Evolutionary conservation across 1,140 invertebrate species (phyloP).

Genomic region (Drosophila ironensis): DNA sequence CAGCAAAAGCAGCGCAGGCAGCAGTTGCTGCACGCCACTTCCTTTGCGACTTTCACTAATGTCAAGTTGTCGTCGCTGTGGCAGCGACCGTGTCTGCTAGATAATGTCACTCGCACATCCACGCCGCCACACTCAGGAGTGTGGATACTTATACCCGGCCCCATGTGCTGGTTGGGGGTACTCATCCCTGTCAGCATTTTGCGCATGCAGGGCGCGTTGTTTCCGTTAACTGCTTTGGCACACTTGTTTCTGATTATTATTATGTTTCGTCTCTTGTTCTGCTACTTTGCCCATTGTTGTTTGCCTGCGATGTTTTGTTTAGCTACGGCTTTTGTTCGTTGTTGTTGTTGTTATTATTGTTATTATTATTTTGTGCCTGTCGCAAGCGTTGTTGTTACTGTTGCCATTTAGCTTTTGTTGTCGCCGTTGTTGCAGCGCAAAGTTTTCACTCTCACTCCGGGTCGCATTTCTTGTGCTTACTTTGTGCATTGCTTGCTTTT

Average conservation of each 20-base stretch:
- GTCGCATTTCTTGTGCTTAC: slow-evolving; percentile 15
- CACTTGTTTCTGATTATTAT: slow-evolving; percentile 81
- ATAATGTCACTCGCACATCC: slow-evolving; percentile 61
- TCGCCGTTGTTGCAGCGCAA: slow-evolving; percentile 40
- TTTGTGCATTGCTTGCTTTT: slow-evolving; percentile 43
- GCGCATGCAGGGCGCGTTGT: slow-evolving; percentile 77
- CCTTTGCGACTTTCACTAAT: slow-evolving; percentile 78
- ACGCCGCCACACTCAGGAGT: slow-evolving; percentile 11
- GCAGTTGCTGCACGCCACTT: slow-evolving; percentile 70
- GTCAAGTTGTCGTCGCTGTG: slow-evolving; percentile 72
- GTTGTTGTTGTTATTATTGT: slow-evolving; percentile 49
- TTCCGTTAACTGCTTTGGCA: slow-evolving; percentile 80
- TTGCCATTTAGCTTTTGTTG: slow-evolving; percentile 34
- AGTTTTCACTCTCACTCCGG: slow-evolving; percentile 25
- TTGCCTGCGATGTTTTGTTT: slow-evolving; percentile 4
- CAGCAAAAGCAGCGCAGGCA: slow-evolving; percentile 19
- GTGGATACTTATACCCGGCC: not conserved
- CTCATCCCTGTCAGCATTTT: slow-evolving; percentile 65
- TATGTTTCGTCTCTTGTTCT: slow-evolving; percentile 72
- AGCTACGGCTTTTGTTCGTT: not conserved
- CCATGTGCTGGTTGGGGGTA: slow-evolving; percentile 9
- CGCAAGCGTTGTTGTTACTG: slow-evolving; percentile 38
- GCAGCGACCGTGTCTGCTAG: slow-evolving; percentile 70
- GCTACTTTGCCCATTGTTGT: slow-evolving; percentile 64
- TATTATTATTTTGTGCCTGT: slow-evolving; percentile 60